Base-by-base conservation (phyloP, 1,140 invertebrate species). In the Chelonus insularis region DNA sequence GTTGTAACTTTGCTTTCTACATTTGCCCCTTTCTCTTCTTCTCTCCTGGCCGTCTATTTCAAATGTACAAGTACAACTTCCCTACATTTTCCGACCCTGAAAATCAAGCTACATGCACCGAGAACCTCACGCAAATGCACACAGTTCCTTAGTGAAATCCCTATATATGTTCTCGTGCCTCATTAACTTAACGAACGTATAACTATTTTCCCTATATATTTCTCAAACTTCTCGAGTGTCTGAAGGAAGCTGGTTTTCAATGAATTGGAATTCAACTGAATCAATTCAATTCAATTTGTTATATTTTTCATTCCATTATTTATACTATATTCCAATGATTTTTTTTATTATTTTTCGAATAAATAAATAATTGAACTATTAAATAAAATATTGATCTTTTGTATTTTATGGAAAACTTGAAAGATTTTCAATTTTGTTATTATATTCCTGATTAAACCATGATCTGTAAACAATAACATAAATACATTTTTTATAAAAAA, bases 1-100 rank as follows among this genome's bases (percentile, higher is more conserved):
- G 43, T 16, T 47, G 14, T 21, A 58, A 36, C 43, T 58, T 58
- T 21, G 34, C 14, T 48, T 58, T 58, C 43, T 58, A 57, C 25
- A 21, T 32, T 34, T 52, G 8, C 32, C 50, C 34, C 50, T 52
- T 11, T 36, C 25, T 52, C 12, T 36, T 9, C 25, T 21, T 12
- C 12, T 25, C 1, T 18, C 11, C n/a, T 50, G 21, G 12, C 45
- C 45, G 21, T 48, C 45, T 23, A 18, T 18, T 48, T 12, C 9
- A n/a, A 18, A 48, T 29, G 11, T 48, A 48, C 45, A 29, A 18
- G 45, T 20, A 48, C 45, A 48, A 48, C 45, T 48, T 29, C 23
- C 45, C 45, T 9, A 48, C 45, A 48, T 11, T 18, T 23, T 9
- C 12, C 45, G 18, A 21, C 45, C 9, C 45, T 23, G 9, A 16